Percentiles rank a stretch among this genome's conserved stretches.
These are phyloP conservation scores for Sternarchorhynchus goeldii DNA, from an alignment of 2,797 vertebrate genomes.

Conservation along the genomic window DNA sequence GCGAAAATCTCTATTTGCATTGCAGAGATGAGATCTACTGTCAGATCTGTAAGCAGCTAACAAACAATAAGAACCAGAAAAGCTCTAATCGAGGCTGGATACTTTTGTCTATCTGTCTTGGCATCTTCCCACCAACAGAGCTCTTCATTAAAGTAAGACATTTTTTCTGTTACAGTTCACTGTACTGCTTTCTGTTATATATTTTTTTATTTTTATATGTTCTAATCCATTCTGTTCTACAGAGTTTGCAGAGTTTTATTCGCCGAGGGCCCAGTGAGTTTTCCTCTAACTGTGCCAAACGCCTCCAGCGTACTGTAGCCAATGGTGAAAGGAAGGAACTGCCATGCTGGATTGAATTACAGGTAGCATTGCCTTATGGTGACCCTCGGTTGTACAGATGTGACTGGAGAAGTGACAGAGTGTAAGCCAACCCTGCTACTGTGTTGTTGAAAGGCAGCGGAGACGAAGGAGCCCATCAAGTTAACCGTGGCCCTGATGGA, in stretches of 20 bases:
- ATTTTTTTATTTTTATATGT: not conserved
- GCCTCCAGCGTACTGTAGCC: conserved; percentile 77
- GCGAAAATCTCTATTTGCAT: conserved; percentile 31
- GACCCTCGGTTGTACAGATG: too few relatives aligned
- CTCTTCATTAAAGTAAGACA: conserved; percentile 79
- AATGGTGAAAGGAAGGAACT: conserved; percentile 87
- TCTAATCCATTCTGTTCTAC: conserved; percentile 16
- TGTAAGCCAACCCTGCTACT: not conserved
- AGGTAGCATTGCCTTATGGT: conserved; percentile 71
- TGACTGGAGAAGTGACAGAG: not conserved
- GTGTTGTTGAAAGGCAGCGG: conserved; percentile 79
- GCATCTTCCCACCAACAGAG: conserved; percentile 89
- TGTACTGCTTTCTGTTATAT: conserved; percentile 10
- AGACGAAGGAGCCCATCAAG: conserved; percentile 77
- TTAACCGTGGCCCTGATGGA: conserved; percentile 79
- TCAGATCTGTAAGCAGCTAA: conserved; percentile 97
- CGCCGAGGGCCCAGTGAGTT: conserved; percentile 75
- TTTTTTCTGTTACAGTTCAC: not conserved
- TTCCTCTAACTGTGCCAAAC: conserved; percentile 78
- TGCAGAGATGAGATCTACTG: conserved; percentile 95
- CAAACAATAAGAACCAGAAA: conserved; percentile 77
- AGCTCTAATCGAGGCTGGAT: conserved; percentile 86
- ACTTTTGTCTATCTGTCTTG: conserved; percentile 89
- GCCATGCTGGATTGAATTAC: conserved; percentile 88
- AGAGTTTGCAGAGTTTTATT: conserved; percentile 89